Conservation (phyloP, 2,113 vertebrate genomes). For the Varanus komodoensis region DNA sequence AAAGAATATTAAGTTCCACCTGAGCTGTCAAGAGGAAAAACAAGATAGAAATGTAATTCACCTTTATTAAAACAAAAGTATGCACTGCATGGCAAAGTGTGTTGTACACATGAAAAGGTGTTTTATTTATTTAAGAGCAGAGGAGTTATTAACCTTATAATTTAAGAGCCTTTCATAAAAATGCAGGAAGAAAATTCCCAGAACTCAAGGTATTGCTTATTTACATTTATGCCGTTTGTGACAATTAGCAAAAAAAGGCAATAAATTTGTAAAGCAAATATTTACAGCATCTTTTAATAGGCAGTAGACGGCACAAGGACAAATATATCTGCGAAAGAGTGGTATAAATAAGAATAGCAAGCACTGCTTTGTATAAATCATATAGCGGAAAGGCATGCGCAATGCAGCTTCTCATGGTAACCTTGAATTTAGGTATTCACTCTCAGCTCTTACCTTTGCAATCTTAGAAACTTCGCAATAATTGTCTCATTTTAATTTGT, state of each 20-base stretch:
- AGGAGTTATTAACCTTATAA: neutral
- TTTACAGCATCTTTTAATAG: neutral
- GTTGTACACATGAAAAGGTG: neutral
- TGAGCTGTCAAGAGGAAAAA: neutral
- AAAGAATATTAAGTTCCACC: neutral
- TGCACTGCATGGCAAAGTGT: neutral
- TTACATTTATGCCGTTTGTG: neutral
- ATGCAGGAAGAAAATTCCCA: neutral
- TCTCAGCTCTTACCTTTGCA: neutral
- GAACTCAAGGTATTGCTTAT: neutral
- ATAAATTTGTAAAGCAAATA: neutral
- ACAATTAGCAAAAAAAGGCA: neutral
- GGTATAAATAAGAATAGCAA: neutral
- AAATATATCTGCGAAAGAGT: conserved; percentile 4
- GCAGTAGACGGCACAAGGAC: neutral
- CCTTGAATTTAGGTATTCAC: conserved; percentile 46
- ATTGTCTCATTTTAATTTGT: neutral
- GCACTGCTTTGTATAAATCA: conserved; percentile 21
- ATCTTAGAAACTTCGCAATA: neutral
- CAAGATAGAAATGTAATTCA: neutral
- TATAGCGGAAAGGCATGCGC: conserved; percentile 23
- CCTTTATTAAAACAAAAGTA: neutral
- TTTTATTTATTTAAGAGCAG: neutral
- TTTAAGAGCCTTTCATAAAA: too few species aligned
- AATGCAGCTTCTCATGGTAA: conserved; percentile 47